These are phyloP conservation scores for Caenorhabditis afra DNA, from an alignment of 2,888 invertebrate genomes.

Conservation along the genomic window DNA sequence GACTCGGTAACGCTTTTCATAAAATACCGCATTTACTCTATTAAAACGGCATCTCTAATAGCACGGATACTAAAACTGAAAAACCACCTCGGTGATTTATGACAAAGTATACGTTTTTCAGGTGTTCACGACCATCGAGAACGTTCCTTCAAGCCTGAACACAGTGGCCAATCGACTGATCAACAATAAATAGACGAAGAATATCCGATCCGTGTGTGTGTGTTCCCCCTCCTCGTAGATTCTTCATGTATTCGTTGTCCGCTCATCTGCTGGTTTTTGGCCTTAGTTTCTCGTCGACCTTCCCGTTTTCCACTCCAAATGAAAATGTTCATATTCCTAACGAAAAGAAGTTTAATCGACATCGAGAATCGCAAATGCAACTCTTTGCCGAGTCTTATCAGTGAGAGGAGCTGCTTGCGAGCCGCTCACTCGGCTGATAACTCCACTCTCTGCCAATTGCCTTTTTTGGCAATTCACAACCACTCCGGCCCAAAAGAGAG, in stretches of 20 bases:
- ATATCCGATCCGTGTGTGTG: too few relatives aligned
- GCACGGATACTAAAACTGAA: too few relatives aligned
- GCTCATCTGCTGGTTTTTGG: conserved; percentile 8
- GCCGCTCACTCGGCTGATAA: conserved; percentile 23
- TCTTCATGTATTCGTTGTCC: conserved; percentile 11
- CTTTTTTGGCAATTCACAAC: conserved; percentile 27
- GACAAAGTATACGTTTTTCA: too few relatives aligned
- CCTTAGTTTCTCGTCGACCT: conserved; percentile 3
- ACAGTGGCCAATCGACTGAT: conserved; percentile 73
- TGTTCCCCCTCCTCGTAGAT: too few relatives aligned
- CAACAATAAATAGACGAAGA: conserved; percentile 65
- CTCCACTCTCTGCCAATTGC: conserved; percentile 20
- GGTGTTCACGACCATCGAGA: conserved; percentile 71
- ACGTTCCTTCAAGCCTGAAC: conserved; percentile 72
- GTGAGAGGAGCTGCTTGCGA: conserved; percentile 7
- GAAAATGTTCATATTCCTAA: background rate
- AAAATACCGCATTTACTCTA: too few relatives aligned
- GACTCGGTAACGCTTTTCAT: conserved; percentile 66
- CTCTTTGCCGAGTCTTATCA: conserved; percentile 23
- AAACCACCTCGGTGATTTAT: too few relatives aligned
- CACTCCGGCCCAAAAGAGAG: background rate
- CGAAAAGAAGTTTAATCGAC: conserved; percentile 8
- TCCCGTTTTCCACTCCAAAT: conserved; percentile 10
- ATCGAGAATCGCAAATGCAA: conserved; percentile 10
- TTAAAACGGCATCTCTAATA: background rate